These are phyloP conservation scores for Potamarius usumacintae DNA, from an alignment of 2,113 vertebrate genomes.

Conservation along the genomic window DNA sequence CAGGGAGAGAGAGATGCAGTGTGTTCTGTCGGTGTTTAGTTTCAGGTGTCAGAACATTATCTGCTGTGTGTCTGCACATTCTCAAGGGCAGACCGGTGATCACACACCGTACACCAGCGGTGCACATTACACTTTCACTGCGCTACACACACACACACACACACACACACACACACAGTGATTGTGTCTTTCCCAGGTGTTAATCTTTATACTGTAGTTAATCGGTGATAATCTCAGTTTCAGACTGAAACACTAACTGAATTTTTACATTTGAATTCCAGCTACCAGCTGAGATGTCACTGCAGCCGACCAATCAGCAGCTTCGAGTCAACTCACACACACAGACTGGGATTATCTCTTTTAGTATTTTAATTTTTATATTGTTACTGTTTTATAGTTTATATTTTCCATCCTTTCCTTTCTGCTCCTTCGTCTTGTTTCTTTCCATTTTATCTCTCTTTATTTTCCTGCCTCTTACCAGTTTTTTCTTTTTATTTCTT, in stretches of 20 bases:
- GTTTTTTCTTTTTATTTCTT: background rate
- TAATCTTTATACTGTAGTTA: background rate
- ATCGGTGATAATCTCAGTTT: background rate
- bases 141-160: background rate
- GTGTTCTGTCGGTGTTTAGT: constrained; percentile 74
- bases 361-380: background rate
- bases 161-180: background rate
- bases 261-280: background rate
- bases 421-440: background rate
- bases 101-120: constrained; percentile 65
- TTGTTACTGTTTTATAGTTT: background rate
- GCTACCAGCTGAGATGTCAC: background rate
- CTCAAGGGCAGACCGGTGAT: constrained; percentile 75
- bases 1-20: constrained; percentile 63
- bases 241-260: background rate
- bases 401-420: background rate
- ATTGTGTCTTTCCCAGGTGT: background rate
- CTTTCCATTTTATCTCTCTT: background rate
- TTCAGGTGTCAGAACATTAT: constrained; percentile 81
- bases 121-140: constrained; percentile 43
- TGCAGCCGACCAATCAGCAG: background rate
- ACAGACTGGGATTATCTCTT: no score
- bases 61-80: constrained; percentile 79
- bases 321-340: background rate
- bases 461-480: background rate